Conservation (phyloP, 2,888 invertebrate genomes). For the Ferdinandea cuprea region DNA sequence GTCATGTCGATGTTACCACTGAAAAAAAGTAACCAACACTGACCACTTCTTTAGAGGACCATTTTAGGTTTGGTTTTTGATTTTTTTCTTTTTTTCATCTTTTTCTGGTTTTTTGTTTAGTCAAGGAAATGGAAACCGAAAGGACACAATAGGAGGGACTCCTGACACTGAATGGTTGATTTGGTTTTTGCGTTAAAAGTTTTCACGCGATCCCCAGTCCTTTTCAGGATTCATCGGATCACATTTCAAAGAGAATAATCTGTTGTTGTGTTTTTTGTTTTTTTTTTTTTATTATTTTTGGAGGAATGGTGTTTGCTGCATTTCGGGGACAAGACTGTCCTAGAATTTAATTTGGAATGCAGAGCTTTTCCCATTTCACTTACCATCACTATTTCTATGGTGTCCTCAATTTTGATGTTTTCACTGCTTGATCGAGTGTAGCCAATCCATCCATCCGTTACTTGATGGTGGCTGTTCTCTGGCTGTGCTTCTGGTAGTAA, state of each 20-base stretch:
- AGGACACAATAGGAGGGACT: slow-evolving; percentile 61
- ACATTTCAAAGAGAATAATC: slow-evolving; percentile 58
- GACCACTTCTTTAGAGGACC: slow-evolving; percentile 46
- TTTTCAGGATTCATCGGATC: slow-evolving; percentile 58
- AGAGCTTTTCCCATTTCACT: background rate
- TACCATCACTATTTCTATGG: background rate
- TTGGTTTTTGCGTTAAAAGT: slow-evolving; percentile 64
- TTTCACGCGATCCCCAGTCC: slow-evolving; percentile 67
- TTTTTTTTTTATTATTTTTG: too few species aligned
- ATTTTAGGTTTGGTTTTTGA: slow-evolving; percentile 7
- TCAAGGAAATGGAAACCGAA: slow-evolving; percentile 67
- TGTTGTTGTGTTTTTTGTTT: too few species aligned
- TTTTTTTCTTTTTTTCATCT: slow-evolving; percentile 2
- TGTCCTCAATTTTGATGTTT: slow-evolving; percentile 65
- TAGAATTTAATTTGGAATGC: too few species aligned
- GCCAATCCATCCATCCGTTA: slow-evolving; percentile 36
- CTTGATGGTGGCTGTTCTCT: slow-evolving; percentile 24
- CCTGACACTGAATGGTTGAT: slow-evolving; percentile 69
- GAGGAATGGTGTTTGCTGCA: too few species aligned
- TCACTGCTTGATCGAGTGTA: slow-evolving; percentile 43
- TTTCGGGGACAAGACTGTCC: too few species aligned
- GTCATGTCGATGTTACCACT: slow-evolving; percentile 65
- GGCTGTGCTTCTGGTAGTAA: slow-evolving; percentile 70
- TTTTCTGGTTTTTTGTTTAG: slow-evolving; percentile 4
- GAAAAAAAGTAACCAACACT: slow-evolving; percentile 28